Percentiles rank a stretch among this genome's conserved stretches.
Conservation (phyloP, 2,888 invertebrate genomes). For the Himalopsyche japonica region DNA sequence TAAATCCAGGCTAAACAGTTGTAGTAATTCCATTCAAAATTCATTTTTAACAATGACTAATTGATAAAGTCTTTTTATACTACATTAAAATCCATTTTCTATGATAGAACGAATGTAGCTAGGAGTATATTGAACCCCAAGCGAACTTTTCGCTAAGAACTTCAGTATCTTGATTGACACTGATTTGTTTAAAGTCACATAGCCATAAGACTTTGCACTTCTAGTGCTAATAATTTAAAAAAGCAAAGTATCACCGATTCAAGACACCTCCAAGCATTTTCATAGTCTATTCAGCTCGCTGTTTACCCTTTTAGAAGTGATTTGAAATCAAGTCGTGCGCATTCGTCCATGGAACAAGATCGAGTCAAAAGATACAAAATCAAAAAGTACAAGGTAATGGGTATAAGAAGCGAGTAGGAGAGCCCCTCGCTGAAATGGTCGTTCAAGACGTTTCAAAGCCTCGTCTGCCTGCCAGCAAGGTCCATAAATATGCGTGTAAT, state of each 20-base stretch:
- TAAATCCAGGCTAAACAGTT: too few relatives aligned
- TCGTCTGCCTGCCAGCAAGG: neutral
- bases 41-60: too few relatives aligned
- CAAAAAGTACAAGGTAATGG: neutral
- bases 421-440: neutral
- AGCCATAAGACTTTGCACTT: neutral
- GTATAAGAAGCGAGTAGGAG: neutral
- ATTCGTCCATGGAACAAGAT: neutral
- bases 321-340: neutral
- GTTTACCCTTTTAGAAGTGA: neutral
- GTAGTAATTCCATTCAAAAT: too few relatives aligned
- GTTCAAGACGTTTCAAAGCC: neutral
- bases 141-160: too few relatives aligned
- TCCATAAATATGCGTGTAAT: conserved; percentile 23
- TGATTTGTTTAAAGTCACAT: neutral
- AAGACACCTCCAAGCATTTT: neutral
- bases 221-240: neutral
- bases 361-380: neutral
- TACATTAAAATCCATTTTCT: too few relatives aligned
- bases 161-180: neutral
- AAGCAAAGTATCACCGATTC: neutral
- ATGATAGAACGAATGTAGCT: too few relatives aligned
- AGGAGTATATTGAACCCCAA: too few relatives aligned
- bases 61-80: too few relatives aligned
- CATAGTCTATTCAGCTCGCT: neutral